Evolutionary conservation across 2,113 vertebrate species (phyloP), one percentile per base, ranked within the genome.

Genomic region (Eubucco bourcierii): DNA sequence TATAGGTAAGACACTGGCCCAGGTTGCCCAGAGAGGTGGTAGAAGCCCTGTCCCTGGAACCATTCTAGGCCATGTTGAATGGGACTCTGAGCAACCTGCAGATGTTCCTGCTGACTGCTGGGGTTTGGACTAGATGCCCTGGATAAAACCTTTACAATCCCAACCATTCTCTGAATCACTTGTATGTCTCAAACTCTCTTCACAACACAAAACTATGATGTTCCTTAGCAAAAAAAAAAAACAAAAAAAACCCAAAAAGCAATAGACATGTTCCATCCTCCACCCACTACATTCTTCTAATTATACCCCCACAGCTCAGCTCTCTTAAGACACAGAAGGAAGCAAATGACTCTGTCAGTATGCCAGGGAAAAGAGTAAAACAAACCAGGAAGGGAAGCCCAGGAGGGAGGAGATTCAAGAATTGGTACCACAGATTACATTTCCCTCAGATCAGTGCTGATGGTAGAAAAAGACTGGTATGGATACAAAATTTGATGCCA

Each of bases 211-310:
- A 24, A 14, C 23, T 19, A 23, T 2, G 27, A 7, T 12, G 15
- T 37, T 59, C 70, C 50, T 71, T 15, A 70, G 18, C 47, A 77
- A 74, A 5, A 28, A 55, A 25, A 55, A 15, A 28, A 55, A 25
- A 55, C 9, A 28, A 55, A 55, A 28, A 15, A 14, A 53, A 53
- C 25, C 11, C 11, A 16, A 16, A 46, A 53, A 5, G 24, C 8
- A 47, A 65, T 9, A 28, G 70, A 47, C 16, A 37, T 12, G 21
- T 9, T 90, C 65, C 44, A 65, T 75, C 71, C 90, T 91, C 73
- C 55, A 88, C 77, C 65, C 70, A 88, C 80, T 18, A 39, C 4
- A 18, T 79, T 94, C 75, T 75, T 29, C 88, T 90, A 93, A 93
- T 76, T 86, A 21, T 55, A 88, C 58, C 74, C 37, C 80, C 86